Evolutionary conservation across 2,888 invertebrate genomes (phyloP).

Genomic region (Acanthosepion lycidas): DNA sequence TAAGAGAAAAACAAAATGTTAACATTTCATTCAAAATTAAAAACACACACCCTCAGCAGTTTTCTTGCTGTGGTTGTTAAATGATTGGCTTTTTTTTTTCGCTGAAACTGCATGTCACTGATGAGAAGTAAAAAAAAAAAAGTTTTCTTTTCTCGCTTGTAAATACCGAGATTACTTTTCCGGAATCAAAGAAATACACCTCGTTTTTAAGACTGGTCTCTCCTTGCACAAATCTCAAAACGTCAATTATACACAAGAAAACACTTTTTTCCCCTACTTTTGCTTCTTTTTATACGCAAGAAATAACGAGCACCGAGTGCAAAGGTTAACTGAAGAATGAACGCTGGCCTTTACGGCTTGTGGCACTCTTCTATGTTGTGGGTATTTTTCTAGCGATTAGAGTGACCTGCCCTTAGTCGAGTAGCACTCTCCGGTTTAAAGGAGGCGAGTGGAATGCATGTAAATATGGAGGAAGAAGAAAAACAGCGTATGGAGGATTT

Average conservation of each 20-base stretch:
- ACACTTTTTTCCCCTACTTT: not conserved
- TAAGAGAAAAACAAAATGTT: no score
- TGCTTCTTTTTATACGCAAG: not conserved
- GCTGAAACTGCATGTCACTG: no score
- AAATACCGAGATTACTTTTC: no score
- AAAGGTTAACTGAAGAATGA: not conserved
- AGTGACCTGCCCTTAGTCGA: not conserved
- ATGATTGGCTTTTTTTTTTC: no score
- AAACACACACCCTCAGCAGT: no score
- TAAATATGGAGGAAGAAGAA: constrained; percentile 44
- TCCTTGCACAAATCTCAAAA: no score
- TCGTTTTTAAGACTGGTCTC: no score
- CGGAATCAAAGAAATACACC: no score
- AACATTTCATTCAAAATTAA: no score
- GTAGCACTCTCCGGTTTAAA: not conserved
- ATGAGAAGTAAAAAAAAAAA: no score
- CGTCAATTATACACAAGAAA: not conserved
- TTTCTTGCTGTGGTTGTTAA: no score
- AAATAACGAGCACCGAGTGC: not conserved
- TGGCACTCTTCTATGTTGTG: not conserved
- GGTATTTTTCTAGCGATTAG: not conserved
- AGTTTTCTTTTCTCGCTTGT: no score
- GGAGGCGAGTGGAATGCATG: not conserved
- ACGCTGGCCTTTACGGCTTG: not conserved
- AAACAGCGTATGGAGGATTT: not conserved